These are phyloP conservation scores for Andrena haemorrhoa DNA, from an alignment of 2,888 invertebrate species.

Conservation along the genomic window DNA sequence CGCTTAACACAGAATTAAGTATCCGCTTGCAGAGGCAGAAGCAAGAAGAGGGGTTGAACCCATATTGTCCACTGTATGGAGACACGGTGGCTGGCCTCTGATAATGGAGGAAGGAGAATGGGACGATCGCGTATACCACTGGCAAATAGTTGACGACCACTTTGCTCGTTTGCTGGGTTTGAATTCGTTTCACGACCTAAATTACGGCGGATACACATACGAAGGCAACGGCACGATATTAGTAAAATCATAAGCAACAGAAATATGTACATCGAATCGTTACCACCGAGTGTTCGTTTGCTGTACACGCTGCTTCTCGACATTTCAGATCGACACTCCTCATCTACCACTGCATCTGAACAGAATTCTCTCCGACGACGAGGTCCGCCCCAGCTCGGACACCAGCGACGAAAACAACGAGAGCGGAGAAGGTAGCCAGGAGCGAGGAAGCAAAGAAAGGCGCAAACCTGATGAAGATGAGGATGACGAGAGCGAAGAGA, in stretches of 20 bases:
- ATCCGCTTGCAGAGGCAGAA: slow-evolving; percentile 53
- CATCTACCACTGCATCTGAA: neutral
- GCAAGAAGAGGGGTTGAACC: slow-evolving; percentile 66
- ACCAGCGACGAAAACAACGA: slow-evolving; percentile 46
- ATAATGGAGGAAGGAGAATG: slow-evolving; percentile 74
- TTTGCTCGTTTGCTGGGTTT: slow-evolving; percentile 58
- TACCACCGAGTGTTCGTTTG: neutral
- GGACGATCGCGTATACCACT: slow-evolving; percentile 67
- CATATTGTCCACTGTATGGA: slow-evolving; percentile 68
- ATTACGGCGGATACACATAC: accelerated
- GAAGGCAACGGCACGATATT: neutral
- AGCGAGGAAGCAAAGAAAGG: slow-evolving; percentile 40
- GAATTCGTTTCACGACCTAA: slow-evolving; percentile 46
- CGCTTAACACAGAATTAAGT: neutral
- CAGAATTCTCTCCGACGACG: accelerated
- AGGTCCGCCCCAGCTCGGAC: neutral
- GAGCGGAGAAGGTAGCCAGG: slow-evolving; percentile 47
- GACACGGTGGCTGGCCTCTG: slow-evolving; percentile 77
- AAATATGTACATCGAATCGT: neutral
- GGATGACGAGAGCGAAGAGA: neutral
- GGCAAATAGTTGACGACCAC: slow-evolving; percentile 74
- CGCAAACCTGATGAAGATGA: neutral
- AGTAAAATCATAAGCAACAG: neutral
- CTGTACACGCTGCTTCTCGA: neutral
- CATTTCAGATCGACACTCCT: slow-evolving; percentile 23